Base-by-base conservation (phyloP, 2,797 vertebrate species). In the Anolis apletophallus region DNA sequence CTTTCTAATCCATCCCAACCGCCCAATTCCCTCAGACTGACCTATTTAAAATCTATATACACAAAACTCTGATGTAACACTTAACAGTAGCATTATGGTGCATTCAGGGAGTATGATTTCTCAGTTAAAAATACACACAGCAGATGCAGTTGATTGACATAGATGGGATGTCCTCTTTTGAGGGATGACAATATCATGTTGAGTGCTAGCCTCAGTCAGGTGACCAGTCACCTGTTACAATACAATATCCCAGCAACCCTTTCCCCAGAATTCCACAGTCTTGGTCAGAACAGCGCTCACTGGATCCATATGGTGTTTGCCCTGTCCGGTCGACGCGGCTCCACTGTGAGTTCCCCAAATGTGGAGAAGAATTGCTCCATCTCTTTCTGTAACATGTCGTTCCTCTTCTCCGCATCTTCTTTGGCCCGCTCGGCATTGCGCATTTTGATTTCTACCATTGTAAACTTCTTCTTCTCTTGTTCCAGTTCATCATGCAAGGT, bases 321-420 rank as follows among this genome's bases (percentile, higher is more conserved):
- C 90, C 98, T 97, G 90, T 99, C 98, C 0, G 98, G 96, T 88
- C 97, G 97, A 77, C 97, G 97, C 29, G 98, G 97, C 78, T 99
- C 98, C 83, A 97, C 96, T 4, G 98, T 99, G 92, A 99, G 95
- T 91, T 99, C 99, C 46, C 98, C 98, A 29, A 99, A 99, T 0
- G 99, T 99, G 76, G 99, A 99, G 94, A 99, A 99, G 88, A 99
- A 99, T 95, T 99, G 98, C 94, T 99, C 98, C 99, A 99, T 99
- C 93, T 99, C 99, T 81, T 98, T 99, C 96, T 99, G 99, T 69
- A 99, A 96, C 98, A 98, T 99, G 92, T 98, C 97, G 0, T 99
- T 99, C 76, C 99, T 97, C 87, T 98, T 98, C 96, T 99, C 99
- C 0, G 98, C 98, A 3, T 99, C 99, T 0, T 99, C 98, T 91